Evolutionary conservation across 2,113 vertebrate genomes (phyloP).

Genomic region (Rostratula benghalensis): DNA sequence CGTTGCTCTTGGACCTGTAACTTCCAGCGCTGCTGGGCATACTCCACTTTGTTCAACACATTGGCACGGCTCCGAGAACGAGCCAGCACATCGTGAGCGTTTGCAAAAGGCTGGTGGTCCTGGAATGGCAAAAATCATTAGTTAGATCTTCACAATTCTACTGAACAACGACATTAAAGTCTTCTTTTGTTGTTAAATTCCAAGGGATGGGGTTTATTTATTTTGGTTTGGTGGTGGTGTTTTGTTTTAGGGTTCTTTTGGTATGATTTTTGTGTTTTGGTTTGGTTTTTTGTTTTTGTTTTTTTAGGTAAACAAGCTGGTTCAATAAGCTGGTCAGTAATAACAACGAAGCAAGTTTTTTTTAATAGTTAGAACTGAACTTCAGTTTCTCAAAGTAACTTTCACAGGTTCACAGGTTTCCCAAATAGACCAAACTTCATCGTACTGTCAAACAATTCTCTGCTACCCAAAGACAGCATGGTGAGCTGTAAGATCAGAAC

Average conservation of each 20-base stretch:
- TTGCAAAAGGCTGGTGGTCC: constrained; percentile 97
- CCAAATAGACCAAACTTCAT: background rate
- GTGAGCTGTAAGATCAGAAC: background rate
- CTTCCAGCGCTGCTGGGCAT: constrained; percentile 97
- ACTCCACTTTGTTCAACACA: constrained; percentile 95
- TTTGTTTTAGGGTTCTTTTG: background rate
- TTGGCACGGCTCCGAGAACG: constrained; percentile 91
- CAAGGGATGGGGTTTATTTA: background rate
- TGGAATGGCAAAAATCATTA: constrained; percentile 23
- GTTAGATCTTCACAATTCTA: background rate
- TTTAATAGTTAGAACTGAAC: background rate
- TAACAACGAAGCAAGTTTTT: background rate
- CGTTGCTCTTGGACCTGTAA: constrained; percentile 97
- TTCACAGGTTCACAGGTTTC: background rate
- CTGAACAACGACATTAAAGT: background rate
- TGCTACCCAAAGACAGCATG: background rate
- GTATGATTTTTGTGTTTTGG: background rate
- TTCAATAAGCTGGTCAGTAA: background rate
- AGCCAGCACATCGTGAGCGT: constrained; percentile 92
- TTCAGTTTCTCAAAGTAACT: background rate
- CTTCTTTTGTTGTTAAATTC: rapidly evolving
- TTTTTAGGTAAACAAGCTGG: background rate
- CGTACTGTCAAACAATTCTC: background rate
- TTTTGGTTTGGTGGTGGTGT: background rate
- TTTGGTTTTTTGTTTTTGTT: background rate